phyloP scores from a whole-genome alignment of 1,140 invertebrate genomes.

The Drosophila auraria region DNA sequence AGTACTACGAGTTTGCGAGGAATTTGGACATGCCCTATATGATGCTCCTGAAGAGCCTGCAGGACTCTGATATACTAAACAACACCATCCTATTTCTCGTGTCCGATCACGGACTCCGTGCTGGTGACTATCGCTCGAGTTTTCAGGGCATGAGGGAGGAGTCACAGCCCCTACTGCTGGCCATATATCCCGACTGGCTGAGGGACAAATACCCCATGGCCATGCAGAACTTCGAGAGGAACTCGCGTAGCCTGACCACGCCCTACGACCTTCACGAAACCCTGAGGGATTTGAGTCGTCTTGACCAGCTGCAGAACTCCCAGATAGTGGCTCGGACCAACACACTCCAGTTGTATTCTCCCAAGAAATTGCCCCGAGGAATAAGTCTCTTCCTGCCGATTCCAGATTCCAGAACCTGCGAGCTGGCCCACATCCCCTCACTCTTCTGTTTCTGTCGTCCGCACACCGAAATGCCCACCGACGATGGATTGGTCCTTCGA shows the following conservation, averaged over 20 bases:
- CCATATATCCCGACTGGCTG: constrained; percentile 91
- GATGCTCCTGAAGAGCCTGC: constrained; percentile 16
- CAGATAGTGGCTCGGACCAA: constrained; percentile 51
- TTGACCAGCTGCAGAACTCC: constrained; percentile 64
- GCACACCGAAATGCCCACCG: constrained; percentile 19
- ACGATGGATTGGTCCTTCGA: constrained; percentile 24
- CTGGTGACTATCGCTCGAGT: constrained; percentile 89
- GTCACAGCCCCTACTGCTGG: constrained; percentile 92
- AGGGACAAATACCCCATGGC: constrained; percentile 87
- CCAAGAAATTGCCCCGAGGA: constrained; percentile 84
- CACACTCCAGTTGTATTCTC: not conserved
- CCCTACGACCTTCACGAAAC: constrained; percentile 92
- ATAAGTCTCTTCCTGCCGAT: constrained; percentile 91
- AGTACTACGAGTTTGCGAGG: constrained; percentile 41
- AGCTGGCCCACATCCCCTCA: constrained; percentile 85
- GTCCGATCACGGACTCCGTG: constrained; percentile 95
- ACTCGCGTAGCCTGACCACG: constrained; percentile 90
- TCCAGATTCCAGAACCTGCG: constrained; percentile 89
- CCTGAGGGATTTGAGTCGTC: constrained; percentile 86
- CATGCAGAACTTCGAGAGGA: constrained; percentile 88
- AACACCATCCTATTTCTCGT: constrained; percentile 91
- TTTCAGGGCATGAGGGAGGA: constrained; percentile 93
- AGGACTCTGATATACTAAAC: constrained; percentile 86
- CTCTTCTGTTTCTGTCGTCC: constrained; percentile 39
- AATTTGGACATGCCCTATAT: constrained; percentile 37